A percentile compares a stretch with the other conserved stretches of the same genome.
These are phyloP conservation scores for Adelosebastes latens DNA, from an alignment of 2,797 vertebrate genomes.

Conservation along the genomic window DNA sequence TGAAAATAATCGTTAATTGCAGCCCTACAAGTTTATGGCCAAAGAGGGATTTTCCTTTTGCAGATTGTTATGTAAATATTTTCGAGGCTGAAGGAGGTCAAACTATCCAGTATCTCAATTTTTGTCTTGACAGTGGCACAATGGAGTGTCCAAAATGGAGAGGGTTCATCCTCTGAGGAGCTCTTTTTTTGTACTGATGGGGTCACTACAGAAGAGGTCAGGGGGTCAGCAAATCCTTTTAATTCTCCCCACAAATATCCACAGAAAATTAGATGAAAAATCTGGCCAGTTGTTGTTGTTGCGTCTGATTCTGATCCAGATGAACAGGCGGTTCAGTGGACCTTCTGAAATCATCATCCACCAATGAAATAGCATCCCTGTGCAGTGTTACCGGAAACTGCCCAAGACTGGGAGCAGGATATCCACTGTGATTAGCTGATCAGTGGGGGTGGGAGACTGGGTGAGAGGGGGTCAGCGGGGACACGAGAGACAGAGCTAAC, in stretches of 20 bases:
- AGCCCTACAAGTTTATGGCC: not conserved
- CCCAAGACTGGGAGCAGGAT: conserved; percentile 11
- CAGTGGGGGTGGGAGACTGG: no score
- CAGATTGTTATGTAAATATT: not conserved
- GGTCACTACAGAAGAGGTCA: not conserved
- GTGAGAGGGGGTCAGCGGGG: not conserved
- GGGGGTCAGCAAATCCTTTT: not conserved
- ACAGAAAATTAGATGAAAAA: not conserved
- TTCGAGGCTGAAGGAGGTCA: not conserved
- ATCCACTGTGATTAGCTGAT: conserved; percentile 19
- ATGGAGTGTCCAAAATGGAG: not conserved
- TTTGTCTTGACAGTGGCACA: not conserved
- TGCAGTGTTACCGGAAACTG: not conserved
- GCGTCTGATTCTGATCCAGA: not conserved
- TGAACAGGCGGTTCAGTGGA: not conserved
- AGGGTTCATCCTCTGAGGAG: not conserved
- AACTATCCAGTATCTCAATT: not conserved
- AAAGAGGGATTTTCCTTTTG: not conserved
- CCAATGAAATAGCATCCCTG: not conserved
- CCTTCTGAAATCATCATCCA: not conserved
- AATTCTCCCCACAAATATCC: not conserved
- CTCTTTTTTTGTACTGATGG: not conserved
- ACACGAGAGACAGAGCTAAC: not conserved
- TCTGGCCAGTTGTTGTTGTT: not conserved
- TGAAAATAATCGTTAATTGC: no score